Percentiles rank a stretch among this genome's conserved stretches.
These are phyloP conservation scores for Peromyscus attwateri DNA, from an alignment of 2,797 vertebrate species.

Conservation along the genomic window DNA sequence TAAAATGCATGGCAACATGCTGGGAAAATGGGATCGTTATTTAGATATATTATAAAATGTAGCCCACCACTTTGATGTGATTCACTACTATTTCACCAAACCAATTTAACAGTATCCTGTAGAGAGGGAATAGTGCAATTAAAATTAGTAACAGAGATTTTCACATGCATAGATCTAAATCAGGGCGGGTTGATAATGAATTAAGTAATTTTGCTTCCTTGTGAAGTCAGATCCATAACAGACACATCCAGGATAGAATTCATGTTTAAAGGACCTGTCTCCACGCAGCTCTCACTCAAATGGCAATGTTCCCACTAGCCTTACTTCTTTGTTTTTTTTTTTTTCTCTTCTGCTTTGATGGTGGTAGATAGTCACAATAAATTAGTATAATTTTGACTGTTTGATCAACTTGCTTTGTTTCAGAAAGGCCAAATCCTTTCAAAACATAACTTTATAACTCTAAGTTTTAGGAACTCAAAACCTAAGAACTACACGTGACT, in stretches of 20 bases:
- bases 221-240: constrained; percentile 87
- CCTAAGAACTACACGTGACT: background rate
- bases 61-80: constrained; percentile 90
- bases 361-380: constrained; percentile 44
- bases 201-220: constrained; percentile 89
- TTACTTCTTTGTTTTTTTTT: constrained; percentile 30
- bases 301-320: constrained; percentile 60
- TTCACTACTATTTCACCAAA: constrained; percentile 91
- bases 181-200: constrained; percentile 90
- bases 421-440: constrained; percentile 54
- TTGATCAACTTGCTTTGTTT: constrained; percentile 68
- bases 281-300: constrained; percentile 31
- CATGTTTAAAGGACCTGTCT: constrained; percentile 79
- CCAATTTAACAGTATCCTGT: constrained; percentile 91
- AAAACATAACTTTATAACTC: constrained; percentile 67
- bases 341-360: constrained; percentile 58
- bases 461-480: constrained; percentile 68
- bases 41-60: constrained; percentile 92
- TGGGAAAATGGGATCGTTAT: constrained; percentile 93
- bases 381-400: constrained; percentile 70
- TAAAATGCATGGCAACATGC: constrained; percentile 91
- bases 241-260: constrained; percentile 83
- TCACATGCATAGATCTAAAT: constrained; percentile 90
- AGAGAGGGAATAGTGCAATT: constrained; percentile 91
- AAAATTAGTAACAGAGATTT: constrained; percentile 92